Evolutionary conservation across 2,113 vertebrate species (phyloP).

Genomic region (Muntiacus muntjak): DNA sequence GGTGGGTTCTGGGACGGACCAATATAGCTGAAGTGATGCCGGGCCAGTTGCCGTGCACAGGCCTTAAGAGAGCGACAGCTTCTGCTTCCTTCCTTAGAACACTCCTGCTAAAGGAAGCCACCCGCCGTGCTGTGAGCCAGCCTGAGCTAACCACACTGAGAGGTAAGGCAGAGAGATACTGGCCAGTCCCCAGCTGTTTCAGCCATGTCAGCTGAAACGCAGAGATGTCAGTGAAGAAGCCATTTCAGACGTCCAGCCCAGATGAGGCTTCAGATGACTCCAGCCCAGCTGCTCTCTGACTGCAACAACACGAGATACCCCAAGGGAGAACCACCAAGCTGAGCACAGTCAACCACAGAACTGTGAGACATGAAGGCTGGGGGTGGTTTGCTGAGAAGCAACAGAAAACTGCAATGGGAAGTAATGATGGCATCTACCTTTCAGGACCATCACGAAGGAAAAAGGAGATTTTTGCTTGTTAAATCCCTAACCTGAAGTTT

Average conservation of each 20-base stretch:
- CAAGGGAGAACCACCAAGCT: neutral
- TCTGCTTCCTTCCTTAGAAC: neutral
- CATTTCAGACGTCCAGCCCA: neutral
- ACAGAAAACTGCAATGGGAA: neutral
- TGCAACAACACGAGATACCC: neutral
- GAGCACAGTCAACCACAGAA: neutral
- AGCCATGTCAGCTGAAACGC: neutral
- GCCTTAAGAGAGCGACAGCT: neutral
- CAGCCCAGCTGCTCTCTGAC: neutral
- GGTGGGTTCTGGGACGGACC: neutral
- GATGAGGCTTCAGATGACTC: neutral
- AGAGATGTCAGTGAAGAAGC: neutral
- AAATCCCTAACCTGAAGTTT: neutral
- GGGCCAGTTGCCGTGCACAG: neutral
- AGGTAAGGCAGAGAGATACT: neutral
- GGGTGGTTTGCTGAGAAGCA: neutral
- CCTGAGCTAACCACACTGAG: neutral
- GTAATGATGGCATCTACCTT: neutral
- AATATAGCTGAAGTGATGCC: neutral
- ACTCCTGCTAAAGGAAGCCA: neutral
- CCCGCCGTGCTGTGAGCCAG: fast-evolving
- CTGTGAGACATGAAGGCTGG: neutral
- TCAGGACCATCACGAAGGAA: neutral
- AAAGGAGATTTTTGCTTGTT: neutral
- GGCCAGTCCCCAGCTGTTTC: neutral